A percentile compares a stretch with the other conserved stretches of the same genome.
Conservation (phyloP, 2,888 invertebrate species). For the Proisotoma minuta region DNA sequence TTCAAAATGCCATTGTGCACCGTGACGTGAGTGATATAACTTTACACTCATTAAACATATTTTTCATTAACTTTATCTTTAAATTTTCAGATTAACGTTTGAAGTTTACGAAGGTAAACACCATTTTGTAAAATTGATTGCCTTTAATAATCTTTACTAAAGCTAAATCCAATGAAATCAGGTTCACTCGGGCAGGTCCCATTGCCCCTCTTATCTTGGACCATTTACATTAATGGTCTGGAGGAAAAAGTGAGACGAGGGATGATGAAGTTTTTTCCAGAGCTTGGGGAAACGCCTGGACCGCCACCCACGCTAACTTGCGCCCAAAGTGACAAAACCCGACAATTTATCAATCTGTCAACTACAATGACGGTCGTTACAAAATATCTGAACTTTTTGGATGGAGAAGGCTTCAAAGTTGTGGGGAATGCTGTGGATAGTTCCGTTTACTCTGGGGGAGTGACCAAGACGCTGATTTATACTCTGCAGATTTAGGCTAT, state of each 20-base stretch:
- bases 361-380: constrained; percentile 30
- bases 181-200: constrained; percentile 10
- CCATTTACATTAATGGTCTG: constrained; percentile 30
- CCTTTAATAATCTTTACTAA: no score
- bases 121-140: no score
- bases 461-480: constrained; percentile 35
- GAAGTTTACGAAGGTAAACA: constrained; percentile 40
- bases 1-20: constrained; percentile 32
- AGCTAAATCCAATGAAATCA: no score
- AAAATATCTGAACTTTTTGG: constrained; percentile 31
- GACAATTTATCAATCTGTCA: constrained; percentile 21
- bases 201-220: constrained; percentile 31
- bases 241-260: constrained; percentile 14
- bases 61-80: no score
- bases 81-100: constrained; percentile 31
- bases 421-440: constrained; percentile 29
- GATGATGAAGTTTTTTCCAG: constrained; percentile 36
- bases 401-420: constrained; percentile 34
- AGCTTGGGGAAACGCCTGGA: constrained; percentile 27
- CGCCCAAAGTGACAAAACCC: constrained; percentile 24
- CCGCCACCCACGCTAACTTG: constrained; percentile 24
- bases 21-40: constrained; percentile 26
- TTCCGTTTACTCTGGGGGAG: constrained; percentile 36
- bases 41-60: no score
- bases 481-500: constrained; percentile 22